Evolutionary conservation across 2,113 vertebrate genomes (phyloP), one percentile per base, ranked within the genome.

Genomic region (Scortum barcoo): DNA sequence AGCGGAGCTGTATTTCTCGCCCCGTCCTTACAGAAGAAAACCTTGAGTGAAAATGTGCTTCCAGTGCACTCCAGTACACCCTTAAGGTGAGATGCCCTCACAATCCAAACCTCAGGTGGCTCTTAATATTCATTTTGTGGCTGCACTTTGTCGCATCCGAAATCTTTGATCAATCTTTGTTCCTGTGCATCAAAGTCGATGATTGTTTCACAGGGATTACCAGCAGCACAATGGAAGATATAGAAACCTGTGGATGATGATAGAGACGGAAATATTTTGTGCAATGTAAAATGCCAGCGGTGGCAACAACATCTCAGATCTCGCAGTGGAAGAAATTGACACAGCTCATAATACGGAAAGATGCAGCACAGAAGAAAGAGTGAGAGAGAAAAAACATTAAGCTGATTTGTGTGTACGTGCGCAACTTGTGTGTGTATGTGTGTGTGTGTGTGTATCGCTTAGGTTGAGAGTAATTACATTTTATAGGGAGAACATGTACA

Each of bases 161-260:
- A 71, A 76, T 53, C 74, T 83, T 81, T 85, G 70, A 89, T 92
- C 71, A 83, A 70, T 79, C 78, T 54, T 76, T 74, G 82, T 63
- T 54, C 67, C 62, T 0, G 56, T 26, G 50, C 83, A 86, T 88
- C 71, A 81, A 84, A 91, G 88, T 76, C 62, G 85, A 80, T 62
- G 72, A 80, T 63, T n/a, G 71, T 72, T 79, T 83, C 72, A 79
- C 30, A 26, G 78, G 73, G 53, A 78, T 19, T 76, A 68, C 56
- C 20, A 48, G n/a, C 73, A 77, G n/a, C 73, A 77, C 81, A 76
- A 67, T 44, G 67, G 84, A 40, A 65, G 70, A 72, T 68, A 76
- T 16, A 58, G 68, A 80, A 76, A 86, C 63, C 30, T 86, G 73
- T 33, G 50, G 78, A 75, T 87, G 85, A 82, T 67, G 78, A 86